Base-by-base conservation (phyloP, 2,888 invertebrate genomes). In the Diaphora mendica region DNA sequence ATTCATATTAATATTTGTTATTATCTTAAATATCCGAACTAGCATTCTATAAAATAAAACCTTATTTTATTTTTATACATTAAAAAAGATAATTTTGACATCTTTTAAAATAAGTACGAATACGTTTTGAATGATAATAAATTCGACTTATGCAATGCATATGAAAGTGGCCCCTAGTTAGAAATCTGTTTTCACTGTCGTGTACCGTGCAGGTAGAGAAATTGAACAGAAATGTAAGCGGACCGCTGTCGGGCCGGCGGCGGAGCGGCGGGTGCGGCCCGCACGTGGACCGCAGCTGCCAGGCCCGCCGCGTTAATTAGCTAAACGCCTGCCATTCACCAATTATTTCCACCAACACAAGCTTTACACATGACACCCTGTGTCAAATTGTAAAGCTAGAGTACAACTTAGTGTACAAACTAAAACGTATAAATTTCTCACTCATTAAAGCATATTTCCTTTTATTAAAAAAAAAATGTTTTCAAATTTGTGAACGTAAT, bases 201-300 rank as follows among this genome's bases (percentile, higher is more conserved):
- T 17, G 69, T 79, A 26, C 9, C 66, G 30, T 48, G 23, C 44
- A 39, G 74, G 72, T 77, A 74, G 72, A 70, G 74, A 76, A 77
- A 76, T 74, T 73, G 64, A 48, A 72, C 65, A 73, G 70, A 75
- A 64, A 75, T 68, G 74, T 42, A 68, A 67, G 64, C 65, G 71
- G 68, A 68, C 72, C 55, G 69, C 26, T 70, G 62, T 69, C 59
- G 70, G 70, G 65, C 51, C 33, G 72, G 68, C 33, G 72, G 68
- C 75, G 74, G 30, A 71, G 68, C 73, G 74, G 74, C 74, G 75
- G 79, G 69, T 73, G 70, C 77, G 74, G 79, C 78, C 81, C 87
- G 85, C 93, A 94, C 92, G 90, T 93, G 93, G 91, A 87, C 87
- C 90, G 88, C 94, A 93, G 91, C 92, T 94, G 93, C 87, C 88